These are phyloP conservation scores for Crematogaster levior DNA, from an alignment of 2,888 invertebrate genomes.

Conservation along the genomic window DNA sequence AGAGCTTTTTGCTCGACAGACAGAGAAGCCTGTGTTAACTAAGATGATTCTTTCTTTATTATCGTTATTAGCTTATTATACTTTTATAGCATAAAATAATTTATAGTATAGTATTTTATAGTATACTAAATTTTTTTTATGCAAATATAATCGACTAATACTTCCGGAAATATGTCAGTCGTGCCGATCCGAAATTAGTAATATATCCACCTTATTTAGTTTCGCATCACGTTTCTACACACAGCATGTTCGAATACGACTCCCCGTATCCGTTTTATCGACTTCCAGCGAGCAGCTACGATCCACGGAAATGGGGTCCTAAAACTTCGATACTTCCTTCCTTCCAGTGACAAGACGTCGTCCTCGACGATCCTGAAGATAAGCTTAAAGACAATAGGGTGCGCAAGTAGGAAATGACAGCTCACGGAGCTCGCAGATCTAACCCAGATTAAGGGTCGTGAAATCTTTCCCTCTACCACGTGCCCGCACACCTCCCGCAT, in stretches of 20 bases:
- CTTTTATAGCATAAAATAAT: neutral
- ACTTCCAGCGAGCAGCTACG: conserved; percentile 40
- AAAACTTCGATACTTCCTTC: conserved; percentile 63
- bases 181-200: neutral
- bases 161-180: neutral
- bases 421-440: conserved; percentile 72
- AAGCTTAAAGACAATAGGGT: conserved; percentile 82
- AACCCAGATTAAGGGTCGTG: conserved; percentile 77
- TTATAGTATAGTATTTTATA: too few species aligned
- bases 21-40: conserved; percentile 68
- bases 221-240: neutral
- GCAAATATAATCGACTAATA: neutral
- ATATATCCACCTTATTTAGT: neutral
- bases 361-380: conserved; percentile 67
- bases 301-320: conserved; percentile 48
- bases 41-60: conserved; percentile 50
- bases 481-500: conserved; percentile 25
- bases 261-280: conserved; percentile 45
- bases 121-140: too few species aligned
- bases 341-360: conserved; percentile 41
- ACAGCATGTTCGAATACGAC: neutral
- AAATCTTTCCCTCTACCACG: conserved; percentile 67
- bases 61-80: neutral
- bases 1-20: conserved; percentile 66
- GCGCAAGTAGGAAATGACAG: conserved; percentile 76